A percentile compares a stretch with the other conserved stretches of the same genome.
Evolutionary conservation across 1,140 invertebrate species (phyloP).

Genomic region (Leptinotarsa undecemlineata): DNA sequence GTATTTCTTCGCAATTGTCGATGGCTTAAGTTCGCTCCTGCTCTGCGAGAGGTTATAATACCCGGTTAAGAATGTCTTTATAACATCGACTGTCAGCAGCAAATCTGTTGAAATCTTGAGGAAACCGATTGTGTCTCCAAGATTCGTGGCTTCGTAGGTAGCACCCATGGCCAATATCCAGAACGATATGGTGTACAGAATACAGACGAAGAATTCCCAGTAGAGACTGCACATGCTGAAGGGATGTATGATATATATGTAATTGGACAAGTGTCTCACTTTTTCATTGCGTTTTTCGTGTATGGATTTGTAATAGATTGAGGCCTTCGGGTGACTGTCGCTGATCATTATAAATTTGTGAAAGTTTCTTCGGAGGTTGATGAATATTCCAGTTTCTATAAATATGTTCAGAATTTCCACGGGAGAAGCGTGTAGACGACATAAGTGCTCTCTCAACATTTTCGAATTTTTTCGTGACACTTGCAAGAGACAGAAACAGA

Average conservation of each 20-base stretch:
- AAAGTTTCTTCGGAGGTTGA: slow-evolving; percentile 33
- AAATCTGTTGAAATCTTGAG: not conserved
- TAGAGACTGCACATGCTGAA: slow-evolving; percentile 26
- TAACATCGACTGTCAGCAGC: slow-evolving; percentile 10
- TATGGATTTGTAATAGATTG: slow-evolving; percentile 33
- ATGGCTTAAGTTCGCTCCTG: slow-evolving; percentile 14
- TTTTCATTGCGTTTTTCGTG: slow-evolving; percentile 34
- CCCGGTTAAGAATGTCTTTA: slow-evolving; percentile 28
- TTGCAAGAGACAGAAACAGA: not conserved
- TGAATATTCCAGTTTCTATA: slow-evolving; percentile 38
- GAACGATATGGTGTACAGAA: not conserved
- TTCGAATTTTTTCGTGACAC: not conserved
- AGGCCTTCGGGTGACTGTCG: slow-evolving; percentile 30
- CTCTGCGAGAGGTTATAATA: slow-evolving; percentile 24
- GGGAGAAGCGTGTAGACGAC: not conserved
- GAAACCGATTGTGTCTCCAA: not conserved
- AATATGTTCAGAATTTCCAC: not conserved
- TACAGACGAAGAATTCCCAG: slow-evolving; percentile 11
- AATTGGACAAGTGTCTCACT: slow-evolving; percentile 24
- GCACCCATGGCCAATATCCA: not conserved
- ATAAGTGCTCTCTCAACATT: slow-evolving; percentile 15
- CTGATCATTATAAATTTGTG: slow-evolving; percentile 31
- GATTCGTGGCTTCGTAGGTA: no score
- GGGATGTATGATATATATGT: slow-evolving; percentile 34
- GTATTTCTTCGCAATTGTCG: not conserved